These are phyloP conservation scores for Setophaga kirtlandii DNA, from an alignment of 2,113 vertebrate genomes.

Conservation along the genomic window DNA sequence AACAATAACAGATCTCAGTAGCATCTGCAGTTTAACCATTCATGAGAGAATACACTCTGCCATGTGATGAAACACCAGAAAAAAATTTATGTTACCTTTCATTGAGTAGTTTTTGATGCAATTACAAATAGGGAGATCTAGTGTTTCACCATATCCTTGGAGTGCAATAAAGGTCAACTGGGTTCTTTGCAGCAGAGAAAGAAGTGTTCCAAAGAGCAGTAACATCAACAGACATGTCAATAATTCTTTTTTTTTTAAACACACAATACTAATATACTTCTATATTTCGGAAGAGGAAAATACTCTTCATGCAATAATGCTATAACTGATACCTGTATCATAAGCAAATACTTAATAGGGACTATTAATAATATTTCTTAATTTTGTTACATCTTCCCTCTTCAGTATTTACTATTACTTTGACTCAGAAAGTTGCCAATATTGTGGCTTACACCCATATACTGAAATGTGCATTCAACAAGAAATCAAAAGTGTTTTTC, in stretches of 20 bases:
- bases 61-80: neutral
- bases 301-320: neutral
- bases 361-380: neutral
- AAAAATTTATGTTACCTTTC: neutral
- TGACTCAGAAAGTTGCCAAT: neutral
- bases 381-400: neutral
- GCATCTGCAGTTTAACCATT: constrained; percentile 7
- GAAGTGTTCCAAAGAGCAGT: neutral
- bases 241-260: neutral
- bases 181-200: neutral
- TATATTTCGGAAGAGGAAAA: neutral
- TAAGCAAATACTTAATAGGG: neutral
- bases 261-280: neutral
- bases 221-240: neutral
- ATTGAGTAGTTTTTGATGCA: neutral
- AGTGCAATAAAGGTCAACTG: neutral
- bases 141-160: neutral
- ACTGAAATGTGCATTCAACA: neutral
- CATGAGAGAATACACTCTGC: neutral
- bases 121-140: neutral
- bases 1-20: constrained; percentile 5
- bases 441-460: neutral
- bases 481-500: neutral
- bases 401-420: neutral
- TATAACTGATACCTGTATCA: neutral